Percentiles rank a stretch among this genome's conserved stretches.
These are phyloP conservation scores for Apostichopus japonicus DNA, from an alignment of 35 echinoderm and acorn worm genomes.

Conservation along the genomic window DNA sequence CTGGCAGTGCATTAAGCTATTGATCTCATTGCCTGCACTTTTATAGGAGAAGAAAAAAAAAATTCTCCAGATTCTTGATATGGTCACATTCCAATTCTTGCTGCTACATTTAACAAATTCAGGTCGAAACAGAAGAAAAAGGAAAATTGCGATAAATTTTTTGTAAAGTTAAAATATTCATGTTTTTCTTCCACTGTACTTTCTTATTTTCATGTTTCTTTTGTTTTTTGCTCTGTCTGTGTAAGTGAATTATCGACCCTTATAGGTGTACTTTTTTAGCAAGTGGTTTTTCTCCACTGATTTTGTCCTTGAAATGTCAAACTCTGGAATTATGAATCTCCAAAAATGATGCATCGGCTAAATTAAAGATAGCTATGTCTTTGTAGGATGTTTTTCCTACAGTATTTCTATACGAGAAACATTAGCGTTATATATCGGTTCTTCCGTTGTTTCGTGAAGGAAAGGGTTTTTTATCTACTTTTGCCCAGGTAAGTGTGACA, in stretches of 20 bases:
- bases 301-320: slow-evolving; percentile 30
- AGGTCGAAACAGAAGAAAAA: no score
- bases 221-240: background rate
- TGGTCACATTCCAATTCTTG: no score
- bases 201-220: background rate
- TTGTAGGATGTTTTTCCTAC: background rate
- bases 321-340: background rate
- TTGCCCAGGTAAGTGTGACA: background rate
- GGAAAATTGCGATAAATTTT: no score
- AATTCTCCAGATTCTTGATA: no score
- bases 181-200: background rate
- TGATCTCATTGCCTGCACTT: no score
- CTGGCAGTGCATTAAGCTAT: no score
- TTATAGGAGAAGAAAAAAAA: no score
- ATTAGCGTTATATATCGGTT: background rate
- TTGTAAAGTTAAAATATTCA: no score
- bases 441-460: background rate
- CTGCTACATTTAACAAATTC: no score
- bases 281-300: background rate
- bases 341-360: slow-evolving; percentile 1
- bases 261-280: background rate
- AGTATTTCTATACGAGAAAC: background rate
- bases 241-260: background rate
- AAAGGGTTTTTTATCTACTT: background rate
- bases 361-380: background rate